Conservation (phyloP, 2,113 vertebrate species). For the Opisthocomus hoazin region DNA sequence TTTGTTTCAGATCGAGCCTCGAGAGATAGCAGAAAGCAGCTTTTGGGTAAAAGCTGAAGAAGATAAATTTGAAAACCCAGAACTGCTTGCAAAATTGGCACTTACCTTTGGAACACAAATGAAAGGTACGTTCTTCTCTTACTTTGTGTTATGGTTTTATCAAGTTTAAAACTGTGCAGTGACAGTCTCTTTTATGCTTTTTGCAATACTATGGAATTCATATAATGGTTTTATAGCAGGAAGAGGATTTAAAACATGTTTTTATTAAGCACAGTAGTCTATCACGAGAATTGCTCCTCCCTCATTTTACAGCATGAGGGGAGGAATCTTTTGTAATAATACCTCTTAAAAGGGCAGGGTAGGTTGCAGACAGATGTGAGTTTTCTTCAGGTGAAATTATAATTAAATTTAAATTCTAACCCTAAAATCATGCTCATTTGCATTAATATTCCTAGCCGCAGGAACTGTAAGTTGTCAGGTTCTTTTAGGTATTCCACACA, state of each 20-base stretch:
- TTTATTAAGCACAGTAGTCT: not conserved
- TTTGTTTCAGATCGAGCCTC: constrained; percentile 90
- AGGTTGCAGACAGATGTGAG: not conserved
- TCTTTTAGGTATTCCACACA: not conserved
- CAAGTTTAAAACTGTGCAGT: not conserved
- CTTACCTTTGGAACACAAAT: constrained; percentile 88
- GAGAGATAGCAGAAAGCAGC: constrained; percentile 92
- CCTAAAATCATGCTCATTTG: not conserved
- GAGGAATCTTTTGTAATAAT: not conserved
- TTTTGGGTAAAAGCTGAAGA: constrained; percentile 98
- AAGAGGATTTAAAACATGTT: not conserved
- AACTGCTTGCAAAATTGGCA: constrained; percentile 89
- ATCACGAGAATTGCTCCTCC: not conserved
- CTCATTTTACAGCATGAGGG: not conserved
- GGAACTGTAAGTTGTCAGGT: not conserved
- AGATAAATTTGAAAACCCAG: constrained; percentile 89
- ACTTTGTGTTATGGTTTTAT: not conserved
- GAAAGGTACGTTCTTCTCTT: constrained; percentile 80
- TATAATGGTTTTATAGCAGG: not conserved
- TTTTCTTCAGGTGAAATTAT: not conserved
- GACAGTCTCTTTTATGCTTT: not conserved
- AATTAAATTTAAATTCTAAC: not conserved
- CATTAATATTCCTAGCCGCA: not conserved
- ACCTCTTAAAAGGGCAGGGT: not conserved
- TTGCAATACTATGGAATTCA: not conserved